phyloP scores from a whole-genome alignment of 2,113 vertebrate species.

The Hiodon tergisus region DNA sequence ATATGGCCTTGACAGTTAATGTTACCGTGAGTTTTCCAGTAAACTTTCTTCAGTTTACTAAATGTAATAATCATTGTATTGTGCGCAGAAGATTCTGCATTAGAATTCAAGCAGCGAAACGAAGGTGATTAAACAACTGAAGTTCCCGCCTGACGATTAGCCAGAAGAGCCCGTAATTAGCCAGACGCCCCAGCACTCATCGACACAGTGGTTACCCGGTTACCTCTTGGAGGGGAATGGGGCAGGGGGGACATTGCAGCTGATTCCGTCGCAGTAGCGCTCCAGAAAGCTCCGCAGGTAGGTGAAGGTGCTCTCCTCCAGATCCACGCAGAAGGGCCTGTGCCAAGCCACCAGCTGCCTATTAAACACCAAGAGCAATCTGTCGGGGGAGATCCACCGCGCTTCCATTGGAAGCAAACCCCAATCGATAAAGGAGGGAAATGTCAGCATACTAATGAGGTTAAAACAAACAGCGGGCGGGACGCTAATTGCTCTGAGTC shows the following conservation, averaged over 20 bases:
- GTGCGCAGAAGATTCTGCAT: too few relatives aligned
- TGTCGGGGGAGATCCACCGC: not conserved
- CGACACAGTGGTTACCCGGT: not conserved
- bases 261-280: constrained; percentile 90
- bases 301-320: constrained; percentile 95
- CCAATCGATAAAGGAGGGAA: not conserved
- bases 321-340: constrained; percentile 91
- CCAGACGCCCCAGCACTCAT: not conserved
- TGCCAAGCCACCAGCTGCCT: constrained; percentile 98
- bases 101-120: too few relatives aligned
- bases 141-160: too few relatives aligned
- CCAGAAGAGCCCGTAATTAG: not conserved
- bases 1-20: too few relatives aligned
- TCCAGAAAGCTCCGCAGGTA: constrained; percentile 92
- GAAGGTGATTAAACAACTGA: too few relatives aligned
- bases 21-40: too few relatives aligned
- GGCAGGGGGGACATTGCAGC: constrained; percentile 79
- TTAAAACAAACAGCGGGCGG: too few relatives aligned
- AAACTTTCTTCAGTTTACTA: too few relatives aligned
- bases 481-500: too few relatives aligned
- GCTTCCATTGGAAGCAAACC: not conserved
- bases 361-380: constrained; percentile 19
- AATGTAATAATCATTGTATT: too few relatives aligned
- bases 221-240: constrained; percentile 93
- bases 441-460: not conserved